Conservation (phyloP, 2,797 vertebrate genomes). For the Odontamblyopus rebecca region DNA sequence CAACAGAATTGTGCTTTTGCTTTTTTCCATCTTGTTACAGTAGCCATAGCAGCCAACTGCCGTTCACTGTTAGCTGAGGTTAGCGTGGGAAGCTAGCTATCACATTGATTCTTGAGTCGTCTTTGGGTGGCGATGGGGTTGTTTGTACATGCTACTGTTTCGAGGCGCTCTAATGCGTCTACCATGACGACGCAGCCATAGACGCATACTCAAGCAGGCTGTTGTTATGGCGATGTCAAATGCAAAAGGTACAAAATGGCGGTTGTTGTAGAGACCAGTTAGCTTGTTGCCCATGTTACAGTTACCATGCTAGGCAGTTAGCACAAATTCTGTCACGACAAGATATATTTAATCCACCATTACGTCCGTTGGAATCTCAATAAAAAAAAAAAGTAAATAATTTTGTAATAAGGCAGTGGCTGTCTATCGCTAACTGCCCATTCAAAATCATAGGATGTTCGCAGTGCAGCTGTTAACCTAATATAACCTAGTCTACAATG, state of each 20-base stretch:
- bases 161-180: conserved; percentile 51
- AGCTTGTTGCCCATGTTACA: conserved; percentile 52
- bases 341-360: background rate
- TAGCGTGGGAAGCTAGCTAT: conserved; percentile 59
- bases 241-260: conserved; percentile 86
- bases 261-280: conserved; percentile 80
- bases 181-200: conserved; percentile 69
- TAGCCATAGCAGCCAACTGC: conserved; percentile 68
- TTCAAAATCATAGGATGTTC: background rate
- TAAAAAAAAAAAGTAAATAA: conserved; percentile 1
- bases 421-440: conserved; percentile 5
- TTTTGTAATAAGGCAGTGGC: background rate
- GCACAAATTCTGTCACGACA: conserved; percentile 58
- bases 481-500: background rate
- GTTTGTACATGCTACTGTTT: conserved; percentile 33
- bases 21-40: conserved; percentile 72
- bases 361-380: background rate
- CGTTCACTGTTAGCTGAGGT: conserved; percentile 52
- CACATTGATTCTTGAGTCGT: conserved; percentile 41
- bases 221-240: conserved; percentile 89
- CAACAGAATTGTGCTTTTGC: conserved; percentile 63
- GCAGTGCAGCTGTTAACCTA: background rate
- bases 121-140: conserved; percentile 35
- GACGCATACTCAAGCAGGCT: conserved; percentile 70
- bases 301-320: conserved; percentile 46